Base-by-base conservation (phyloP, 2,113 vertebrate genomes). In the Ameiurus melas region DNA sequence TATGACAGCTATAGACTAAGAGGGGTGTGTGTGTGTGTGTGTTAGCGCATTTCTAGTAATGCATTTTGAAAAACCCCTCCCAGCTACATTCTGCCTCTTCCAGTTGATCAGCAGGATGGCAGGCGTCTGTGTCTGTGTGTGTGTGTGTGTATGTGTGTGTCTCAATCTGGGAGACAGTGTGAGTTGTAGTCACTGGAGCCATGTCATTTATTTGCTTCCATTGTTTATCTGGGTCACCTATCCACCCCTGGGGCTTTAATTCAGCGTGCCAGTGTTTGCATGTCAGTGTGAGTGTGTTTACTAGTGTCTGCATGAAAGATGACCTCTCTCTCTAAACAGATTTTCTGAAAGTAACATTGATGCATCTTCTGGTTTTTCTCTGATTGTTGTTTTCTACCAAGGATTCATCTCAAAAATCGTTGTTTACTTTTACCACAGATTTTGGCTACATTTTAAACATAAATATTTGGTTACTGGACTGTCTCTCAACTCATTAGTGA, bases 151-250 rank as follows among this genome's bases (percentile, higher is more conserved):
- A 14, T 73, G 43, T 68, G n/a, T 75, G 68, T 73, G 10, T 30
- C 13, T 58, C 8, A 33, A 64, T 73, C 30, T 60, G 68, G 0
- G 60, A 47, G 60, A 66, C 77, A 53, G 27, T 53, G 17, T 71
- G 68, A 58, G 6, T 39, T 20, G 1, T 80, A 9, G 51, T 62
- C 36, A 27, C 25, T 55, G 62, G 36, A 80, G 81, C 36, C 68
- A 75, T 58, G 10, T 66, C 70, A 79, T 85, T 84, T 80, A 58
- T 87, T 55, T 86, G 60, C 30, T 68, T 90, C 25, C 25, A 5
- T 90, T 90, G 89, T 87, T 88, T 83, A 87, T 80, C 47, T 19
- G 51, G 78, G 25, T 80, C 70, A n/a, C 79, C 57, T 70, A 30
- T 68, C 83, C 62, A 66, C 68, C 39, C 36, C 51, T 39, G 19